A percentile compares a stretch with the other conserved stretches of the same genome.
Conservation (phyloP, 2,888 invertebrate genomes). For the Ditylenchus weischeri region DNA sequence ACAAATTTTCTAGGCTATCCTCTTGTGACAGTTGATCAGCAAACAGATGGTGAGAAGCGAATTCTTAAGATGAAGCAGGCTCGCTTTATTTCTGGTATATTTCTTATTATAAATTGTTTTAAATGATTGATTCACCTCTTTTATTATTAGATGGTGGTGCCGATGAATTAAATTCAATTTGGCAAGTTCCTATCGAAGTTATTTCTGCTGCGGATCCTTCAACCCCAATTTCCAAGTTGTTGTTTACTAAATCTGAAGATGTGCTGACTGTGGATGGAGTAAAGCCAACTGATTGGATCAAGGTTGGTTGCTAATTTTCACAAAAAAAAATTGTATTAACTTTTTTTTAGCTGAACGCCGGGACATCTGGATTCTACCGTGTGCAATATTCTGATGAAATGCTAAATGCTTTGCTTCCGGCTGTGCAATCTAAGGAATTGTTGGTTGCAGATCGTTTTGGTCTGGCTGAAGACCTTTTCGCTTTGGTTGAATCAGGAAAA, state of each 20-base stretch:
- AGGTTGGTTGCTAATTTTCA: constrained; percentile 60
- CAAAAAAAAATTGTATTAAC: neutral
- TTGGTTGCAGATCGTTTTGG: constrained; percentile 85
- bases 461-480: constrained; percentile 84
- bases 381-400: constrained; percentile 64
- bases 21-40: constrained; percentile 67
- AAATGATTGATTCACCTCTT: no score
- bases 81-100: constrained; percentile 72
- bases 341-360: constrained; percentile 68
- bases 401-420: constrained; percentile 66
- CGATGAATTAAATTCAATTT: constrained; percentile 47
- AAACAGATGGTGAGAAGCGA: constrained; percentile 30
- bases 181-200: constrained; percentile 27
- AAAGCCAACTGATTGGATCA: constrained; percentile 76
- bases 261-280: constrained; percentile 74
- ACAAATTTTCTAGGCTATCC: constrained; percentile 69
- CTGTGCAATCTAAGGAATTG: constrained; percentile 74
- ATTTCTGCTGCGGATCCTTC: constrained; percentile 19
- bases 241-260: constrained; percentile 70
- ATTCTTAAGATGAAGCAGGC: constrained; percentile 75
- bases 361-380: constrained; percentile 83
- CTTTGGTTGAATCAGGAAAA: constrained; percentile 76
- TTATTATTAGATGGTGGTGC: constrained; percentile 65
- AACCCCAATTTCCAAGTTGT: constrained; percentile 55
- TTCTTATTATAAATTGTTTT: no score